Evolutionary conservation across 2,888 invertebrate species (phyloP), one percentile per base, ranked within the genome.

Genomic region (Drosophila histrio): DNA sequence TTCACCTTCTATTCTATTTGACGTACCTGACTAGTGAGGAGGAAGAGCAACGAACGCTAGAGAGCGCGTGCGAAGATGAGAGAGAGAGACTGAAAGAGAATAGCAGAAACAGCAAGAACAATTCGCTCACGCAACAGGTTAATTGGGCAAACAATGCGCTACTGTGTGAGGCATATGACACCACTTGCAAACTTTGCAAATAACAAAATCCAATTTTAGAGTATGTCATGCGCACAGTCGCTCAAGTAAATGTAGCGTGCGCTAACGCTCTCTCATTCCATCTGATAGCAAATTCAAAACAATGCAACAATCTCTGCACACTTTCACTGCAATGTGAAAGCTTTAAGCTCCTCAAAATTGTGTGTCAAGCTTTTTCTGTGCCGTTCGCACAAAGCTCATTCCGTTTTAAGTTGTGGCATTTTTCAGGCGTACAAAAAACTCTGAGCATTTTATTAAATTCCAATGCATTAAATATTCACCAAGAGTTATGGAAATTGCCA

Each of bases 221-320:
- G 57, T 44, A 58, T 56, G 60, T 43, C 84, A 80, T 84, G 80
- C 80, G 80, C 85, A 64, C 6, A 54, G 43, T 36, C 44, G 53
- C 47, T 22, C 50, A 30, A 53, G 13, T 47, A 38, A 53, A 15
- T 52, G 43, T 34, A 52, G 41, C 39, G 49, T 44, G 11, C 41
- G n/a, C 58, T 43, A 38, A 22, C 13, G 38, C 34, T 30, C 15
- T 49, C 50, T 26, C 52, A 13, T 28, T 13, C 5, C 21, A 2
- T n/a, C 26, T 47, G 59, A 39, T 63, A 50, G 28, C 56, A 59
- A 68, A 60, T 68, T 75, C 80, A 81, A 79, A 82, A 81, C 77
- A 81, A 81, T 74, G 82, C 81, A 82, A 85, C 75, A 85, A 82
- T 60, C 67, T 72, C 79, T 79, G 79, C 79, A 66, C 84, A 81